Evolutionary conservation across 2,113 vertebrate species (phyloP).

Genomic region (Calidris pygmaea): DNA sequence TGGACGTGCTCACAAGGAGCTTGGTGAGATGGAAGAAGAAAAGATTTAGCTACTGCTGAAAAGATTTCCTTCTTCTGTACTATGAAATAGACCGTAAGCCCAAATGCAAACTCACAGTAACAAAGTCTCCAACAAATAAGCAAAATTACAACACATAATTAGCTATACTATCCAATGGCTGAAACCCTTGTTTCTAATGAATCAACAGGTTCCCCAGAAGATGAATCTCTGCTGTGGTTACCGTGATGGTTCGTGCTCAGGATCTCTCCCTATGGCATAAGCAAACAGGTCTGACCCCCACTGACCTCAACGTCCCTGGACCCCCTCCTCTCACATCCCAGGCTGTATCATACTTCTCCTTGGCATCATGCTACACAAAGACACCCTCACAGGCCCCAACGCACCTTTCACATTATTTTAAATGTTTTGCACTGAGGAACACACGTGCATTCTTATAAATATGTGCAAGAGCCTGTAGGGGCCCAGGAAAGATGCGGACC

Average conservation of each 20-base stretch:
- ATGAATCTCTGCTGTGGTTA: neutral
- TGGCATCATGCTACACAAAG: neutral
- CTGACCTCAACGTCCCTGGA: neutral
- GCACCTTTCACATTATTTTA: neutral
- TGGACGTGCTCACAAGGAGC: neutral
- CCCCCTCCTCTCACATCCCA: neutral
- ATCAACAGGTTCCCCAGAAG: neutral
- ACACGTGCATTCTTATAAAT: neutral
- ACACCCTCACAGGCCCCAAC: neutral
- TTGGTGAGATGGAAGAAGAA: neutral
- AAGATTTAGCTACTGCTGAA: neutral
- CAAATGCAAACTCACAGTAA: neutral
- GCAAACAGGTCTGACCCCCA: fast-evolving
- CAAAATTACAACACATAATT: neutral
- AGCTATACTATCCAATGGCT: neutral
- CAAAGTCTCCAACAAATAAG: neutral
- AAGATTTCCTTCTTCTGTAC: neutral
- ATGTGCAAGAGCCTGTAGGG: neutral
- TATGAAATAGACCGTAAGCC: neutral
- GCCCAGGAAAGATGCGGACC: neutral
- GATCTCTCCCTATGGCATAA: neutral
- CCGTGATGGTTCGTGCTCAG: neutral
- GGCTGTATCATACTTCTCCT: neutral
- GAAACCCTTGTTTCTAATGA: neutral
- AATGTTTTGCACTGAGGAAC: neutral